Evolutionary conservation across 2,888 invertebrate species (phyloP).

Genomic region (Nomada fucata): DNA sequence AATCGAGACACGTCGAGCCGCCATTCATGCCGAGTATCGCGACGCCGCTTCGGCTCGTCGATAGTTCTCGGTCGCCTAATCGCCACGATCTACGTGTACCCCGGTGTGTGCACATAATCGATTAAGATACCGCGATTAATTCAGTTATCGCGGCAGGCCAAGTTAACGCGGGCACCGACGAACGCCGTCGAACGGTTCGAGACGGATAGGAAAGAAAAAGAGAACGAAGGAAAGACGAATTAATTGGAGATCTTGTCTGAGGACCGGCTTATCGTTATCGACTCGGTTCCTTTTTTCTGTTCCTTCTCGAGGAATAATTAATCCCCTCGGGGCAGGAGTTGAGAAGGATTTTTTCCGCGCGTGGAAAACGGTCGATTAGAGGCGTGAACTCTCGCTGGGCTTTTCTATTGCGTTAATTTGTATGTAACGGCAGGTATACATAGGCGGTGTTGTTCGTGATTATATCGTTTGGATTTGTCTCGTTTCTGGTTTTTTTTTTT

Average conservation of each 20-base stretch:
- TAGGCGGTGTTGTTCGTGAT: no score
- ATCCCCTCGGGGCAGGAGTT: conserved; percentile 8
- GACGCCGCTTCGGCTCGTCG: conserved; percentile 50
- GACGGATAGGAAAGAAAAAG: neutral
- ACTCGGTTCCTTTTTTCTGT: neutral
- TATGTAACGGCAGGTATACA: no score
- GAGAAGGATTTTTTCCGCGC: neutral
- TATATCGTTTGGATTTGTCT: no score
- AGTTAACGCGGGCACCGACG: neutral
- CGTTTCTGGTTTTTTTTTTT: no score
- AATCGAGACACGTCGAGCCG: conserved; percentile 63
- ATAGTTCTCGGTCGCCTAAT: conserved; percentile 40
- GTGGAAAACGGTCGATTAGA: neutral
- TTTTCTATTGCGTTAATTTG: no score
- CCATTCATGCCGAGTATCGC: conserved; percentile 57
- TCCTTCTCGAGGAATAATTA: neutral
- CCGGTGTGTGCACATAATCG: conserved; percentile 37
- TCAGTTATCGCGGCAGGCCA: conserved; percentile 46
- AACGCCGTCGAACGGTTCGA: neutral
- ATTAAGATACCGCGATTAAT: conserved; percentile 63
- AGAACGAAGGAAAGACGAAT: conserved; percentile 11
- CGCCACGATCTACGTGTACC: conserved; percentile 34
- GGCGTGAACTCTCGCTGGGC: no score
- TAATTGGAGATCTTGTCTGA: conserved; percentile 27
- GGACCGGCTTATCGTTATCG: conserved; percentile 13